phyloP scores from a whole-genome alignment of 2,888 invertebrate genomes.

The Ephialtes manifestator region DNA sequence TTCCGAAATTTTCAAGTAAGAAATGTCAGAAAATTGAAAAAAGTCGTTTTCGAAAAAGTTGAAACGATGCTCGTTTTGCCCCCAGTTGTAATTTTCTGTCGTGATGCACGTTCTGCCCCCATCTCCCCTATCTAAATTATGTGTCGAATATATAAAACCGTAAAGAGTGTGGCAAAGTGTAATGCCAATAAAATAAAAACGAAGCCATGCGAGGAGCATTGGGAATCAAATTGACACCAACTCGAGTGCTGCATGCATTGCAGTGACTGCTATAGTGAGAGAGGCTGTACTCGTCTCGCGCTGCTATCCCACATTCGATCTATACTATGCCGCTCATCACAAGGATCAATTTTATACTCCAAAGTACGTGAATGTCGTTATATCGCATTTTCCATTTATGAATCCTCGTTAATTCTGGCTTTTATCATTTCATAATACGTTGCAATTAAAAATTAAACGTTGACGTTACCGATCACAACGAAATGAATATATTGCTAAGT shows the following conservation, averaged over 20 bases:
- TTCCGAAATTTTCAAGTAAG: too few species aligned
- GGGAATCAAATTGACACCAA: slow-evolving; percentile 56
- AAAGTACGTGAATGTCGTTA: slow-evolving; percentile 21
- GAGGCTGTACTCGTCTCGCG: slow-evolving; percentile 9
- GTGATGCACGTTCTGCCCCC: too few species aligned
- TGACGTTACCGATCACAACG: slow-evolving; percentile 24
- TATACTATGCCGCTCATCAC: slow-evolving; percentile 7
- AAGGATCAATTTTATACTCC: slow-evolving; percentile 35
- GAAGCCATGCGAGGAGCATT: slow-evolving; percentile 20
- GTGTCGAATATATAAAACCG: slow-evolving; percentile 38
- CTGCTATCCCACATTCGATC: background rate
- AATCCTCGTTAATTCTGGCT: background rate
- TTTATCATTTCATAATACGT: slow-evolving; percentile 19
- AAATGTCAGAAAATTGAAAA: too few species aligned
- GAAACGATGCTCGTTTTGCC: too few species aligned
- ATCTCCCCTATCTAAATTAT: background rate
- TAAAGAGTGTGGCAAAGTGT: slow-evolving; percentile 17
- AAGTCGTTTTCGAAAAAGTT: too few species aligned
- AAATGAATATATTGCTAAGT: background rate
- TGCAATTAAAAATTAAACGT: slow-evolving; percentile 27
- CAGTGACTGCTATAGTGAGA: background rate
- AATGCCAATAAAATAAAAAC: slow-evolving; percentile 57
- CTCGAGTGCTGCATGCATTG: slow-evolving; percentile 27
- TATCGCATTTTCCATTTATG: slow-evolving; percentile 12
- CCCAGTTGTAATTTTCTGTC: too few species aligned